Conservation (phyloP, 2,113 vertebrate genomes). For the Muscicapa adusta region DNA sequence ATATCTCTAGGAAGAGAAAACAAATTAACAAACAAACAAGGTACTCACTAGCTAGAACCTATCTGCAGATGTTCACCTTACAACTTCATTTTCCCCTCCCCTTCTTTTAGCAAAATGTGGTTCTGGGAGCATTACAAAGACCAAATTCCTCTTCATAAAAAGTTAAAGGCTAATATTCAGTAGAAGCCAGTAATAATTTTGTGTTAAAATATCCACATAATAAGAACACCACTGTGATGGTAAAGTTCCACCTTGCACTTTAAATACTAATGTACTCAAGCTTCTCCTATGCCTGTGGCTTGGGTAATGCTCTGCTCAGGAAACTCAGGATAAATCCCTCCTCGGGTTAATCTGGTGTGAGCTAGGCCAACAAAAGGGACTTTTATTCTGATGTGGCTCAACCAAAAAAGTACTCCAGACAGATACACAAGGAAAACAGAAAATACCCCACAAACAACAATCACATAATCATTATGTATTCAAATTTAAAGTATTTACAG, state of each 20-base stretch:
- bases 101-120: slow-evolving; percentile 45
- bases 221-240: slow-evolving; percentile 36
- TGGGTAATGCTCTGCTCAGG: neutral
- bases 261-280: neutral
- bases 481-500: neutral
- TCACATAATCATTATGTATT: neutral
- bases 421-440: neutral
- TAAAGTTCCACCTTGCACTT: slow-evolving; percentile 25
- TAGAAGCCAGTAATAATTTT: slow-evolving; percentile 64
- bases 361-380: neutral
- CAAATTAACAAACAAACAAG: neutral
- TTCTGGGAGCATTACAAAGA: slow-evolving; percentile 47
- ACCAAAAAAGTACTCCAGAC: neutral
- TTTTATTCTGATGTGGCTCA: neutral
- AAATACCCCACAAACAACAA: neutral
- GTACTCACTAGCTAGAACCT: neutral
- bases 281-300: neutral
- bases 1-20: slow-evolving; percentile 18
- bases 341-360: neutral
- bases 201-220: slow-evolving; percentile 58
- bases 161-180: slow-evolving; percentile 52
- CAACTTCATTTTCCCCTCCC: slow-evolving; percentile 27
- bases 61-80: slow-evolving; percentile 37
- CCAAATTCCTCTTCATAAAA: slow-evolving; percentile 46
- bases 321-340: neutral